Evolutionary conservation across 2,797 vertebrate genomes (phyloP), one percentile per base, ranked within the genome.

Genomic region (Lithobates sylvaticus): DNA sequence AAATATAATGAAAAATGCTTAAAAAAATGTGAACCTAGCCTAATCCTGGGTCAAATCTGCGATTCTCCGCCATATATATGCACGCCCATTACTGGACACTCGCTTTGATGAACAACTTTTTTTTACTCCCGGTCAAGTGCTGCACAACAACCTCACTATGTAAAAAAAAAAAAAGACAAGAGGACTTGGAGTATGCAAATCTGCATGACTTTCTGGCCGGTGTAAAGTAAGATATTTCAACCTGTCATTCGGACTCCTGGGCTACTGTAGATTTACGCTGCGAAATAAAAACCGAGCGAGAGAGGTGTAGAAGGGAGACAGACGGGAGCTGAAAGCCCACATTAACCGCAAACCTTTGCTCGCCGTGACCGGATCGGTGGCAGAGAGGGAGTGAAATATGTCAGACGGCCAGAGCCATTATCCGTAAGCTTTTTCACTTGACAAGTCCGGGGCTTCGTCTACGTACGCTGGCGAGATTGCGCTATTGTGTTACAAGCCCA

Each of bases 401-500:
- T 78, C 54, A 61, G 76, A 13, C n/a, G 10, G 42, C 61, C 36
- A 26, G 71, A 47, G 64, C 34, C 74, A 78, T 77, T 50, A 67
- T 42, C 8, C n/a, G 13, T 39, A 39, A 39, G 39, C 39, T 39
- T 39, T 39, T 39, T 39, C 39, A 39, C 39, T 39, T 39, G 8
- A 39, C 39, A 10, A 39, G 39, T 39, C 39, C 39, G 39, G 39
- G 39, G 39, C 39, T 39, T 39, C 9, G 39, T 39, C 8, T 39
- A 10, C 9, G 39, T 36, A 13, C 26, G 1, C 26, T 13, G 47
- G 32, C 54, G 54, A 18, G 77, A 79, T 75, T 21, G 39, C n/a
- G 42, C 74, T 72, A 77, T 86, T 72, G 79, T 54, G 74, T 76
- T 78, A 76, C 79, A 34, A 10, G 23, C 54, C 61, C 64, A 76